These are phyloP conservation scores for Apodemus speciosus DNA, from an alignment of 2,113 vertebrate species.

Conservation along the genomic window DNA sequence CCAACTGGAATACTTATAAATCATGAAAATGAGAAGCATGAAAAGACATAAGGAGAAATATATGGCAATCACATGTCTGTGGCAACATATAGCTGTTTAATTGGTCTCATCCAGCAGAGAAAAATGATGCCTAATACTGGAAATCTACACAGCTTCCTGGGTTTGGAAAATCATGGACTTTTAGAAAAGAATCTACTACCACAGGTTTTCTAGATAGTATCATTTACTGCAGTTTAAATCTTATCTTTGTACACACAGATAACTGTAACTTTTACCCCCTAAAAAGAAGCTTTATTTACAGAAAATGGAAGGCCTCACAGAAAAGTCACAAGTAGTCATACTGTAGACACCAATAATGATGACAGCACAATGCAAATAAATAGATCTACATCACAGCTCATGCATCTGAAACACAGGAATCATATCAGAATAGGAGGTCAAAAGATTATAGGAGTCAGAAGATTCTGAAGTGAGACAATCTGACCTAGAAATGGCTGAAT, in stretches of 20 bases:
- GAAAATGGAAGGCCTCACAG: not conserved
- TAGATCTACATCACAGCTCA: not conserved
- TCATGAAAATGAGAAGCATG: not conserved
- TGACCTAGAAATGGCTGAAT: not conserved
- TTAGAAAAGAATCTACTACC: not conserved
- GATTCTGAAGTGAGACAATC: not conserved
- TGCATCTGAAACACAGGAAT: not conserved
- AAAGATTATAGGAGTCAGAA: not conserved
- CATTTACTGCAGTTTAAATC: not conserved
- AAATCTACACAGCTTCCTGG: not conserved
- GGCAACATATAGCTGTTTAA: not conserved
- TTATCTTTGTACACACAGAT: not conserved
- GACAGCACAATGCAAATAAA: not conserved
- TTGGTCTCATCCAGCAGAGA: not conserved
- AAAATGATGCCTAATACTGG: not conserved
- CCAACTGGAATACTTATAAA: not conserved
- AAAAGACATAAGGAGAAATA: not conserved
- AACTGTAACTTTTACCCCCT: not conserved
- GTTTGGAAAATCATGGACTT: not conserved
- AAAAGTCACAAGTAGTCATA: not conserved
- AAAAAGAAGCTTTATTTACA: not conserved
- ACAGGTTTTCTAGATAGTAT: not conserved
- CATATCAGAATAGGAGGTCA: not conserved
- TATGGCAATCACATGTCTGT: not conserved
- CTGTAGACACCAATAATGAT: not conserved